phyloP scores from a whole-genome alignment of 2,888 invertebrate species.

The Drosophila longiperda region DNA sequence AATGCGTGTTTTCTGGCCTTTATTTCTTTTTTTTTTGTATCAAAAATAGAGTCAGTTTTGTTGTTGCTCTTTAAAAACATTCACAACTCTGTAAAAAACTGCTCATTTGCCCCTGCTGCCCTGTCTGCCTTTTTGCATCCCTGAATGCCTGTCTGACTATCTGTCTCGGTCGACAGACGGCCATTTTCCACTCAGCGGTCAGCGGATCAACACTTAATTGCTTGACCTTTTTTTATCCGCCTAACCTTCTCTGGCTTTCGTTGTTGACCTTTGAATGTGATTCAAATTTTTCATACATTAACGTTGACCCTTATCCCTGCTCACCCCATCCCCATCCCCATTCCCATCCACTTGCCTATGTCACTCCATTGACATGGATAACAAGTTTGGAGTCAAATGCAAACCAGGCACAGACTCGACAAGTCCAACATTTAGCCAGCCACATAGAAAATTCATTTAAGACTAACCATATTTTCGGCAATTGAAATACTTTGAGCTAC shows the following conservation, averaged over 20 bases:
- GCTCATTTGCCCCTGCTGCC: not conserved
- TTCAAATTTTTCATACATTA: constrained; percentile 61
- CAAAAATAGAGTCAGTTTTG: constrained; percentile 6
- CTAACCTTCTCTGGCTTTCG: not conserved
- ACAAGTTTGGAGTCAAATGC: constrained; percentile 73
- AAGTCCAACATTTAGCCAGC: constrained; percentile 23
- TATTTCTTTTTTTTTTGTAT: constrained; percentile 50
- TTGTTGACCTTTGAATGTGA: constrained; percentile 70
- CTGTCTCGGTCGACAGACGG: constrained; percentile 47
- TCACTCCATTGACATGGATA: constrained; percentile 75
- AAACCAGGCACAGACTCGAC: constrained; percentile 46
- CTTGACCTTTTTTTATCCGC: constrained; percentile 65
- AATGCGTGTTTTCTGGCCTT: not conserved
- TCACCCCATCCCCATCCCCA: not conserved
- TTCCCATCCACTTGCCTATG: constrained; percentile 20
- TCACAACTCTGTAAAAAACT: constrained; percentile 44
- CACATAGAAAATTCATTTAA: constrained; percentile 33
- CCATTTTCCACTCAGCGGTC: constrained; percentile 45
- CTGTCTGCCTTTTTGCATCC: not conserved
- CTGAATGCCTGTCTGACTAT: constrained; percentile 30
- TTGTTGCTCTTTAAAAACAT: constrained; percentile 44
- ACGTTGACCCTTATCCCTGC: constrained; percentile 31
- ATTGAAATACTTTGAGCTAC: constrained; percentile 5
- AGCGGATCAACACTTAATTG: constrained; percentile 75
- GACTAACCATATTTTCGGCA: constrained; percentile 8